phyloP scores from a whole-genome alignment of 2,888 invertebrate genomes.

The Maniola hyperantus region DNA sequence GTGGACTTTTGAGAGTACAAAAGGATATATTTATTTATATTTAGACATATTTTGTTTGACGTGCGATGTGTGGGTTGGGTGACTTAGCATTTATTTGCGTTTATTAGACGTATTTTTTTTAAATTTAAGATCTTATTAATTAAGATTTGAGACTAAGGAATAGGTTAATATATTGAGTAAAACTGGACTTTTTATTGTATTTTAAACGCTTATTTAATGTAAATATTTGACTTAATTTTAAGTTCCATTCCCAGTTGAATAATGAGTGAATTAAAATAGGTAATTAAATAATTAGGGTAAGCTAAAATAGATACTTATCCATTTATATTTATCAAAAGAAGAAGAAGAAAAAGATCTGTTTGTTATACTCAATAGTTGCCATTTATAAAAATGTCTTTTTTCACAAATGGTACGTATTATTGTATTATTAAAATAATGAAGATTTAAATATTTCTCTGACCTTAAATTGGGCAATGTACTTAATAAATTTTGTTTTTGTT shows the following conservation, averaged over 20 bases:
- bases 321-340: slow-evolving; percentile 9
- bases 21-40: slow-evolving; percentile 49
- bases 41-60: slow-evolving; percentile 24
- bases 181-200: slow-evolving; percentile 13
- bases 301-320: too few relatives aligned
- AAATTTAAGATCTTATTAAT: slow-evolving; percentile 17
- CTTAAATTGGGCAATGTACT: slow-evolving; percentile 39
- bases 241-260: slow-evolving; percentile 28
- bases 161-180: slow-evolving; percentile 5
- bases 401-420: neutral
- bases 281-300: too few relatives aligned
- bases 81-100: slow-evolving; percentile 37
- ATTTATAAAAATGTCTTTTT: slow-evolving; percentile 9
- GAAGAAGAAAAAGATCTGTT: slow-evolving; percentile 31
- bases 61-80: slow-evolving; percentile 29
- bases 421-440: slow-evolving; percentile 10
- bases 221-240: slow-evolving; percentile 36
- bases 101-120: slow-evolving; percentile 27
- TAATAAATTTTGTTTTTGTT: slow-evolving; percentile 27
- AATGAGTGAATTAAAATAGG: slow-evolving; percentile 16
- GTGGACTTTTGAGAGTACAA: slow-evolving; percentile 67
- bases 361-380: slow-evolving; percentile 15
- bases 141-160: slow-evolving; percentile 9
- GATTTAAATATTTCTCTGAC: slow-evolving; percentile 15
- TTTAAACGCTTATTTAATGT: slow-evolving; percentile 34